These are phyloP conservation scores for Sciurus vulgaris DNA, from an alignment of 2,797 vertebrate genomes.

Conservation along the genomic window DNA sequence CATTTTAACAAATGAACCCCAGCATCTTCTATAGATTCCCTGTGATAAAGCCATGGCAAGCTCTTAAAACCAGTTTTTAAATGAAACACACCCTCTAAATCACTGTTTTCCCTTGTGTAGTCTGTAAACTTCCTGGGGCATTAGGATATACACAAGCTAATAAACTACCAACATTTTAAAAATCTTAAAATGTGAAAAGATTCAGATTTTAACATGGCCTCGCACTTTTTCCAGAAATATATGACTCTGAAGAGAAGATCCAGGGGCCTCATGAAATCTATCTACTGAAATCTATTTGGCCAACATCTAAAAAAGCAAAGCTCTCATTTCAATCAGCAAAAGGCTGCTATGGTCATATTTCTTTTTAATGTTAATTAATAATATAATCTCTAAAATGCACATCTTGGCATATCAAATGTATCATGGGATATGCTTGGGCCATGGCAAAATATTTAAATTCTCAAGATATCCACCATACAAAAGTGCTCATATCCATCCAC, in stretches of 20 bases:
- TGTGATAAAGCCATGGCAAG: background rate
- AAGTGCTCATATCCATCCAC: background rate
- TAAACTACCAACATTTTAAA: background rate
- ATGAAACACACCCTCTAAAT: background rate
- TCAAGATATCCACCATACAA: background rate
- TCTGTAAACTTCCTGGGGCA: background rate
- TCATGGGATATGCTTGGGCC: slow-evolving; percentile 13
- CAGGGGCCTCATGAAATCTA: background rate
- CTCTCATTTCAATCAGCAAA: background rate
- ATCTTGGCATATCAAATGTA: slow-evolving; percentile 33
- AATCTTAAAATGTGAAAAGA: background rate
- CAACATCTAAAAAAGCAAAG: background rate
- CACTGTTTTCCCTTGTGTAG: background rate
- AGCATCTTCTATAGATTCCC: background rate
- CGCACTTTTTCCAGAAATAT: background rate
- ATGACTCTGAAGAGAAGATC: background rate
- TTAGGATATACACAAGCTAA: background rate
- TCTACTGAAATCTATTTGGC: background rate
- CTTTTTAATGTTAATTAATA: slow-evolving; percentile 56
- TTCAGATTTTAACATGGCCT: background rate
- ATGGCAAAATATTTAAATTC: slow-evolving; percentile 45
- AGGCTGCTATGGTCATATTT: background rate
- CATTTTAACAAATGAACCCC: background rate
- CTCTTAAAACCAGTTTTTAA: background rate
- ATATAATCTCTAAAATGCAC: slow-evolving; percentile 27